These are phyloP conservation scores for Serranus cabrilla DNA, from an alignment of 2,797 vertebrate species.

Conservation along the genomic window DNA sequence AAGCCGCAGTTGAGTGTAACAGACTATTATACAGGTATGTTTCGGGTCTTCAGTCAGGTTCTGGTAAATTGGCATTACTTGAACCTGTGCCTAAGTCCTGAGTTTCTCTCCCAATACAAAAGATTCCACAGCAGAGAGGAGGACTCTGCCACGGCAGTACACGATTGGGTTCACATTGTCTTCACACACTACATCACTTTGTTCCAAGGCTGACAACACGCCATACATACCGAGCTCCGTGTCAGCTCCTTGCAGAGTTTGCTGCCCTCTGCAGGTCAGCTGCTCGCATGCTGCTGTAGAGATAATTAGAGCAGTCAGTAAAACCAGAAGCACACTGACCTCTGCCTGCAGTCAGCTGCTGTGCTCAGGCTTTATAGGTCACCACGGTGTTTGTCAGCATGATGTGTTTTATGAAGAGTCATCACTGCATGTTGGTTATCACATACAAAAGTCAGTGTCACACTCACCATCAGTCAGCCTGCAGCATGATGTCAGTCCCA, in stretches of 20 bases:
- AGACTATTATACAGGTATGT: conserved; percentile 24
- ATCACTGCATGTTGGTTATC: conserved; percentile 32
- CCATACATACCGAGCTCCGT: neutral
- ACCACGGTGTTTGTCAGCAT: conserved; percentile 63
- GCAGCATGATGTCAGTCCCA: neutral
- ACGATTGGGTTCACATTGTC: conserved; percentile 50
- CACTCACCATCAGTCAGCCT: conserved; percentile 12
- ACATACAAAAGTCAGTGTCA: rapidly evolving
- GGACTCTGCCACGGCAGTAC: conserved; percentile 72
- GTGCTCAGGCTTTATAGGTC: conserved; percentile 53
- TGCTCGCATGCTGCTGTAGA: conserved; percentile 11
- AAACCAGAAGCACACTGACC: rapidly evolving
- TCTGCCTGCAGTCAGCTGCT: neutral
- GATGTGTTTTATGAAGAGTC: conserved; percentile 55
- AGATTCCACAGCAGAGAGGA: conserved; percentile 73
- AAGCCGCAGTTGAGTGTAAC: neutral
- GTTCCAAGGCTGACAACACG: neutral
- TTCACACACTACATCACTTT: neutral
- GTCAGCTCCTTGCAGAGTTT: rapidly evolving
- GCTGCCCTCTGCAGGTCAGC: neutral
- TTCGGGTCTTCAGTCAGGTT: conserved; percentile 79
- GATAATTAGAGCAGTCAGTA: neutral
- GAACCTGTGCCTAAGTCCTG: conserved; percentile 81
- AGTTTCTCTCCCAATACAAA: conserved; percentile 70
- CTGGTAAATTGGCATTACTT: conserved; percentile 37